Base-by-base conservation (phyloP, 2,113 vertebrate genomes). In the Macroglossus sobrinus region DNA sequence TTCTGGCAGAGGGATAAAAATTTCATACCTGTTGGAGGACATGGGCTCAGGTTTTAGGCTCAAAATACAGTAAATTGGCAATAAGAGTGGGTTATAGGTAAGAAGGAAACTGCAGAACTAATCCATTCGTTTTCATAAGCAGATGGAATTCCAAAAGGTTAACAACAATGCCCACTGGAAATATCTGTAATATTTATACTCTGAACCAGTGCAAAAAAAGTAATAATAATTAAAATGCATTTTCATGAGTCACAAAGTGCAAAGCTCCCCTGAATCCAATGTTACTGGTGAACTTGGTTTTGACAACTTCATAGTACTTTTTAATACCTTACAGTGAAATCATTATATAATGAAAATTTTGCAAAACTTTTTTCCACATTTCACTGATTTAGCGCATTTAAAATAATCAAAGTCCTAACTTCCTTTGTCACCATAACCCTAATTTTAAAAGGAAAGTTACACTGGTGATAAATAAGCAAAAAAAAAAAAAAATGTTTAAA, bases 391-490 rank as follows among this genome's bases (percentile, higher is more conserved):
- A 97, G 97, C 91, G 89, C 90, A 97, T 98, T 98, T 97, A 97
- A 98, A 97, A 96, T 97, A 93, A 97, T 97, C 94, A 96, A 98
- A 98, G 96, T 97, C 96, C 96, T 98, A 97, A 97, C 38, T 50
- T 76, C 43, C 96, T 97, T 98, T 98, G 97, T 98, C 80, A 97
- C 84, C 97, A 96, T 64, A 69, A 98, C 96, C 97, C 98, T 98
- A 98, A 98, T 98, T 98, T 98, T 98, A 98, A 98, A 98, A 98
- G 98, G 98, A 98, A 99, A 98, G 98, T 98, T 97, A 81, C 64
- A 91, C 1, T 53, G 84, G 97, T 97, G 93, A 98, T 97, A 96
- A 97, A 86, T 91, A 16, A 98, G 96, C 97, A 98, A 98, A 98
- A 98, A 95, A 71, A 92, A 96, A 98, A 97, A 95, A 69, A 90